Percentiles rank a stretch among this genome's conserved stretches.
phyloP scores from a whole-genome alignment of 2,113 vertebrate genomes.

The Butastur rufipennis region DNA sequence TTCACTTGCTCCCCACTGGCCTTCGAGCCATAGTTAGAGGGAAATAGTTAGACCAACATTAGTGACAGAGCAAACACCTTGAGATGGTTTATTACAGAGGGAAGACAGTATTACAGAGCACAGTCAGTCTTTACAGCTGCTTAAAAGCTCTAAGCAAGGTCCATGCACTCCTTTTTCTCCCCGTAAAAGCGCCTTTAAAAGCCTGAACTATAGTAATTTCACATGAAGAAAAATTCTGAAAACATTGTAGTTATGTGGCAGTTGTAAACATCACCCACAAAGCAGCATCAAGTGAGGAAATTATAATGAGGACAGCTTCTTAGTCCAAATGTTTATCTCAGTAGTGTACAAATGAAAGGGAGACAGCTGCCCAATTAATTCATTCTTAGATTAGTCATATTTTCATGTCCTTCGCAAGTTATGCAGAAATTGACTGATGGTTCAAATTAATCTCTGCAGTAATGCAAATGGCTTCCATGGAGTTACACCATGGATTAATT shows the following conservation, averaged over 20 bases:
- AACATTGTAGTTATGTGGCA: neutral
- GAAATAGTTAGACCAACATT: neutral
- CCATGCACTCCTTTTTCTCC: neutral
- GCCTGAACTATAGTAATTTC: neutral
- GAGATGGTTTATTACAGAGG: neutral
- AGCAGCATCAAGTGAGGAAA: neutral
- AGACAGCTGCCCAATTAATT: conserved; percentile 28
- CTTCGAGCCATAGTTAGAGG: neutral
- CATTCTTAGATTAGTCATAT: neutral
- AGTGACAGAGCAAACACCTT: neutral
- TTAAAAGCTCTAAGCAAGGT: neutral
- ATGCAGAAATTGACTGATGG: neutral
- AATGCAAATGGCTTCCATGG: neutral
- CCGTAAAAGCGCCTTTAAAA: neutral
- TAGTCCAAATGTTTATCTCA: conserved; percentile 20
- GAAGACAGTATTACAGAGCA: neutral
- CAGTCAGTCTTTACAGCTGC: neutral
- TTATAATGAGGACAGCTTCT: neutral
- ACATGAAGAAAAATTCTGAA: neutral
- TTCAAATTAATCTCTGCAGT: neutral
- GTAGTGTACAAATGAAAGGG: neutral
- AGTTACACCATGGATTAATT: neutral
- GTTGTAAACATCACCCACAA: neutral
- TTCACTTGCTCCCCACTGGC: neutral
- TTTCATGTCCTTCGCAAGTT: neutral